Base-by-base conservation (phyloP, 2,113 vertebrate species). In the Ptilonorhynchus violaceus region DNA sequence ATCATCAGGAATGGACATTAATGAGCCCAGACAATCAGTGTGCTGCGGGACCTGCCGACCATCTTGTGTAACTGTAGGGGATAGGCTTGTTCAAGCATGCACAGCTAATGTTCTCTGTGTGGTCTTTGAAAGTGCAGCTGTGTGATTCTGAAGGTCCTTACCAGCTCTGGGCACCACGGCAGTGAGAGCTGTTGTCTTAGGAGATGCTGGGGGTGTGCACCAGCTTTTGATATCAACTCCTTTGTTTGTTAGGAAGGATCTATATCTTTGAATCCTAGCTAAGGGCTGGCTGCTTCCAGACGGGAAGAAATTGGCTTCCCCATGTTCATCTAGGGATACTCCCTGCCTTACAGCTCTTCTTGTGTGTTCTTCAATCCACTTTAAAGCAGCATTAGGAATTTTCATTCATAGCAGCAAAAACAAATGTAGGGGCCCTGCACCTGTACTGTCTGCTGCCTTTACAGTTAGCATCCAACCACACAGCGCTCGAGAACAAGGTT, bases 401-500 rank as follows among this genome's bases (percentile, higher is more conserved):
- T 80, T 68, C 50, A 46, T 86, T 84, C 37, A 13, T 42, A 33
- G 5, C 0, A 11, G 33, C 23, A 28, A 52, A 84, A 91, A 50
- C 22, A 35, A 37, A 27, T 21, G 9, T 10, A 28, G 49, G n/a
- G 15, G 8, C 60, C 41, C 22, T 50, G 20, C 20, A 30, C 24
- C 31, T 37, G 19, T 20, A 27, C 22, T 39, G 2, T 6, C 7
- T 50, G 0, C 27, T 89, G 47, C 17, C 49, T 83, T 91, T 35
- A 13, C 35, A 64, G 46, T 15, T n/a, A 46, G 44, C 50, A 25
- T 42, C 31, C 44, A 13, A 42, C 24, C 28, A 15, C 18, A 6
- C 15, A 22, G 52, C 31, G 13, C 47, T 44, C 0, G 0, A 47
- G 27, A 60, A 76, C 22, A 23, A 62, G 55, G 15, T 52, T 80